Percentiles rank a stretch among this genome's conserved stretches.
Conservation (phyloP, 2,888 invertebrate species). For the Octonoba sinensis region DNA sequence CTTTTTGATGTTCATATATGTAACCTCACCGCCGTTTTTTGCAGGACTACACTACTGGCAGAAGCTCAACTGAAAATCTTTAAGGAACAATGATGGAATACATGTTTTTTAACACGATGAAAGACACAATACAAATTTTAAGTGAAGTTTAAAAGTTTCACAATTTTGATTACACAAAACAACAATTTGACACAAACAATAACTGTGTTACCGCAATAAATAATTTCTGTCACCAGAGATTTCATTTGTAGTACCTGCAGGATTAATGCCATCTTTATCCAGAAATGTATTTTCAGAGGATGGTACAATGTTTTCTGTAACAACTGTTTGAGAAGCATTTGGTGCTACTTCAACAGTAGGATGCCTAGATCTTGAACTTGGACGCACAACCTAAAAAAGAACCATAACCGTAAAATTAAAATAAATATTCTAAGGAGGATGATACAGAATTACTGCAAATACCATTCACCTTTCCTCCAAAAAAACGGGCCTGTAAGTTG, state of each 20-base stretch:
- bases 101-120: too few relatives aligned
- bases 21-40: too few relatives aligned
- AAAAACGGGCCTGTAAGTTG: too few relatives aligned
- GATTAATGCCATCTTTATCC: background rate
- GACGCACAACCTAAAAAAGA: conserved; percentile 15
- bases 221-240: conserved; percentile 29
- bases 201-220: conserved; percentile 22
- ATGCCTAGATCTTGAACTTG: conserved; percentile 11
- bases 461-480: too few relatives aligned
- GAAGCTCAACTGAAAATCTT: too few relatives aligned
- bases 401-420: background rate
- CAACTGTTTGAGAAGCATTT: conserved; percentile 8
- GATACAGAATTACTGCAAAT: background rate
- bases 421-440: background rate
- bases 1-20: too few relatives aligned
- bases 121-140: too few relatives aligned
- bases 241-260: background rate
- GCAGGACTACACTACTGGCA: too few relatives aligned
- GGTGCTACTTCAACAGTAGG: conserved; percentile 35
- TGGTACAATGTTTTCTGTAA: background rate
- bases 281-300: background rate
- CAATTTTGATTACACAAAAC: too few relatives aligned
- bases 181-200: too few relatives aligned
- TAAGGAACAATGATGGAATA: too few relatives aligned
- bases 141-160: too few relatives aligned